Evolutionary conservation across 1,140 invertebrate species (phyloP), one percentile per base, ranked within the genome.

Genomic region (Colletes gigas): DNA sequence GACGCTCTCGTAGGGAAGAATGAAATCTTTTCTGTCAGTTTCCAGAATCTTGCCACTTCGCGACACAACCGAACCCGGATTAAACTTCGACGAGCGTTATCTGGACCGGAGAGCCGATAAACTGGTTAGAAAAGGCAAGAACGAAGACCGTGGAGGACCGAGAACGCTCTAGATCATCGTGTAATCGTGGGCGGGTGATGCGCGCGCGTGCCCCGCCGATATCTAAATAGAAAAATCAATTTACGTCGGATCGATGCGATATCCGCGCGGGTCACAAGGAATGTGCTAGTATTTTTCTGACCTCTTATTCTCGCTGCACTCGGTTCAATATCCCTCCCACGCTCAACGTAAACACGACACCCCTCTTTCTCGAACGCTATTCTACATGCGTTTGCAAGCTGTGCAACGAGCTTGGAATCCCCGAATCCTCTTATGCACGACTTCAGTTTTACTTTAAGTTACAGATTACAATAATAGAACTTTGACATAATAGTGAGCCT

Each of bases 221-320:
- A 67, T 78, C 12, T 17, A 12, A 10, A 57, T 4, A 63, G 76
- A 83, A 83, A 68, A 83, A 80, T 80, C 50, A 59, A 74, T 75
- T 70, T 69, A 52, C 69, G 62, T 65, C 55, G 66, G 68, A 74
- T 80, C 55, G 75, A 84, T 41, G 70, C 65, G 84, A 71, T 68
- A 78, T 57, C 76, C 39, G 62, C 83, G 81, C 75, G 59, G 83
- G 77, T 89, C 88, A 84, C 74, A 81, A 78, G 75, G 68, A 87
- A 86, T 89, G 84, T 87, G 84, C 72, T 47, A 59, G 15, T 54
- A 68, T 84, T 88, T 89, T 89, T 85, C 79, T 85, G 65, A 57
- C 69, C 67, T 82, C 78, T 57, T 73, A 66, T 78, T 78, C 47
- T 73, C 8, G 30, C 30, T 63, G 41, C 62, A 66, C 65, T 52